Percentiles rank a stretch among this genome's conserved stretches.
These are phyloP conservation scores for Tipula confusa DNA, from an alignment of 2,888 invertebrate genomes.

Conservation along the genomic window DNA sequence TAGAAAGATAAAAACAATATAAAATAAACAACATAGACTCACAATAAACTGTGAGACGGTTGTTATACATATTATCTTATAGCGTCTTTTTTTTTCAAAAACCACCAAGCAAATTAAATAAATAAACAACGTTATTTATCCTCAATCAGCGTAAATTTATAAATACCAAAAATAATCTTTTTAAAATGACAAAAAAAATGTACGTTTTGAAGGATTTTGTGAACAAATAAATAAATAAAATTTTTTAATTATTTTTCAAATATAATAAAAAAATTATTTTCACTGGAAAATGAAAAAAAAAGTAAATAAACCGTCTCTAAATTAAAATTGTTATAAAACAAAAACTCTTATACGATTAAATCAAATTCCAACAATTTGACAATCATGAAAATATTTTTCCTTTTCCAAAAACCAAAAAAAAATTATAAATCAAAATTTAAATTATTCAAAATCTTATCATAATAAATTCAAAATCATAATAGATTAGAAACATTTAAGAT, in stretches of 20 bases:
- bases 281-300: no score
- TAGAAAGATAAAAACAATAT: not conserved
- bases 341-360: conserved; percentile 3
- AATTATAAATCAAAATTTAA: conserved; percentile 12
- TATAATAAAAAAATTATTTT: not conserved
- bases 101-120: conserved; percentile 17
- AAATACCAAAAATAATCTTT: not conserved
- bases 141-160: not conserved
- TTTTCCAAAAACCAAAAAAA: no score
- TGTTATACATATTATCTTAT: not conserved
- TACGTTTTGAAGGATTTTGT: not conserved
- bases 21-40: not conserved
- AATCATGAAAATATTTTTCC: conserved; percentile 25
- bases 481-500: not conserved
- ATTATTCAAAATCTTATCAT: conserved; percentile 20
- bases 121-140: not conserved
- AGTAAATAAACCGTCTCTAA: not conserved
- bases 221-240: not conserved
- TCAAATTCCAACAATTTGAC: conserved; percentile 16
- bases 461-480: conserved; percentile 9
- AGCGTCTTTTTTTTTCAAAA: not conserved
- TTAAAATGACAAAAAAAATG: not conserved
- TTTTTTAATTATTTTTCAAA: not conserved
- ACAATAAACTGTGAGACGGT: not conserved
- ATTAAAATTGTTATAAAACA: not conserved